Percentiles rank a stretch among this genome's conserved stretches.
Conservation (phyloP, 2,888 invertebrate species). For the Drosophila kuntzei region DNA sequence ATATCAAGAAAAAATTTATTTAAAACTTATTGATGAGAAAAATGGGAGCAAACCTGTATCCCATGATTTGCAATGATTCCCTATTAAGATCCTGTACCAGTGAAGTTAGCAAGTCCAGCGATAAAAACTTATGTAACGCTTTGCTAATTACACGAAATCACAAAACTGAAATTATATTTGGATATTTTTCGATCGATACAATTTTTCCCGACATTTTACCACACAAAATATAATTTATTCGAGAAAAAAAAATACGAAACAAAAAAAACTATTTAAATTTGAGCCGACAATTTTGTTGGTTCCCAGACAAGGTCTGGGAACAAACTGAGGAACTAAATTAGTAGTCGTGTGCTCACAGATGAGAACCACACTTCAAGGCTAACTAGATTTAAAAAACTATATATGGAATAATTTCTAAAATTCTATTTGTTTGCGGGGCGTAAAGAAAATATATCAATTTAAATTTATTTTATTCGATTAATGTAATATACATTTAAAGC, state of each 20-base stretch:
- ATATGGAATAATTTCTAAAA: too few species aligned
- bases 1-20: not conserved
- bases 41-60: not conserved
- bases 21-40: not conserved
- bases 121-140: not conserved
- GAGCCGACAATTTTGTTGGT: slow-evolving; percentile 29
- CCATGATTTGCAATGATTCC: not conserved
- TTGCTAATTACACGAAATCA: not conserved
- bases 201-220: not conserved
- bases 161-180: not conserved
- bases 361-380: not conserved
- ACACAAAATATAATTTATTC: slow-evolving; percentile 2
- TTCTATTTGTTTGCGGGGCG: too few species aligned
- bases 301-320: slow-evolving; percentile 7
- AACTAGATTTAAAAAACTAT: slow-evolving; percentile 20
- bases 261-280: slow-evolving; percentile 9
- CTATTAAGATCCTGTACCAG: not conserved
- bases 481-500: too few species aligned
- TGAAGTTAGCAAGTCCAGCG: not conserved
- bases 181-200: not conserved
- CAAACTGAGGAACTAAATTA: slow-evolving; percentile 15
- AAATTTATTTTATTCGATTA: too few species aligned
- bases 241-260: not conserved
- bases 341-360: not conserved
- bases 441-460: too few species aligned